Base-by-base conservation (phyloP, 2,888 invertebrate genomes). In the Penaeus monodon region DNA sequence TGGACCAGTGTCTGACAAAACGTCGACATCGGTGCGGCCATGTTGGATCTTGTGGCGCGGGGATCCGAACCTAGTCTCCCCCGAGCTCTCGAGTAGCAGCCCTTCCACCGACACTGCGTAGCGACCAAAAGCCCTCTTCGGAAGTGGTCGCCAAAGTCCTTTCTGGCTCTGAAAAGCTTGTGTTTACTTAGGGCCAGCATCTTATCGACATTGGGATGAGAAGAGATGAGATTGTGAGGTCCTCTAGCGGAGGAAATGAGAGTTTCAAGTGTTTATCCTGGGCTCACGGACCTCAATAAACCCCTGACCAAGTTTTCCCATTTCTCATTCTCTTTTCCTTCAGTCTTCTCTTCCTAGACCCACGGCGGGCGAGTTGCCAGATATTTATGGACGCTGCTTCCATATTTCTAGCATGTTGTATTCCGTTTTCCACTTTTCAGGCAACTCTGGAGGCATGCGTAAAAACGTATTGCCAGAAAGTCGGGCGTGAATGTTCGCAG, bases 181-280 rank as follows among this genome's bases (percentile, higher is more conserved):
- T 88, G 88, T 88, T 88, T 86, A 86, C 88, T 86, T 86, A 86
- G 85, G 86, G 83, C 86, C 88, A 88, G 88, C 88, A 88, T 88
- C 88, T 88, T 86, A 88, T 88, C 88, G 88, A 88, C 88, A 86
- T 86, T 82, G 82, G 88, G 88, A 88, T 86, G 88, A 88, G 86
- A 81, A 88, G 88, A 88, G 88, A 88, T 88, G 88, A 86, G 88
- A 86, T 88, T 88, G 88, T 86, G 88, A 87, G 82, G 80, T 85
- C 84, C 80, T 88, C 84, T 88, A 76, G 86, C 81, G 73, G 81
- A 86, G 89, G 89, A 89, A 89, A 89, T 89, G 89, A 89, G 89
- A 89, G 86, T 89, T 86, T 89, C 89, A 84, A 89, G 89, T 89
- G 89, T 89, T 89, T 89, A 89, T 89, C 89, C 89, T 89, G 78